These are phyloP conservation scores for Drosophila gaucha DNA, from an alignment of 2,888 invertebrate species.

Conservation along the genomic window DNA sequence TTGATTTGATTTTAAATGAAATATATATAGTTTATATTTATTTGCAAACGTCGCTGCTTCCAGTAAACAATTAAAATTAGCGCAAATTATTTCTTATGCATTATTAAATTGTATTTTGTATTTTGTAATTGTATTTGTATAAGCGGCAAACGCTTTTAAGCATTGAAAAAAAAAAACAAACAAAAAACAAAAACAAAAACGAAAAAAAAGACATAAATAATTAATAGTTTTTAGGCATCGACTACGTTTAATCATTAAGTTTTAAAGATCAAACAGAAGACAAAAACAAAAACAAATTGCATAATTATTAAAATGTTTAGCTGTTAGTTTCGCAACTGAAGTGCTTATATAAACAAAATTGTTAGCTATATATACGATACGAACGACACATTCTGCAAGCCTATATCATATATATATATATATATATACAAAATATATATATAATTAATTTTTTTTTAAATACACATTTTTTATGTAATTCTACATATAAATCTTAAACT, in stretches of 20 bases:
- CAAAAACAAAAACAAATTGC: conserved; percentile 20
- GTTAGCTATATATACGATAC: conserved; percentile 61
- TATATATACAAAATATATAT: not conserved
- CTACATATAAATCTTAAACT: conserved; percentile 51
- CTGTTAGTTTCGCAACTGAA: conserved; percentile 68
- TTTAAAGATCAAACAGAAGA: conserved; percentile 31
- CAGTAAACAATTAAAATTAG: conserved; percentile 69
- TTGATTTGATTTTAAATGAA: not conserved
- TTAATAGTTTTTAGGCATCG: conserved; percentile 37
- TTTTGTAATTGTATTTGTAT: conserved; percentile 38
- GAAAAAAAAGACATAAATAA: conserved; percentile 22
- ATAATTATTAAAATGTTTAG: conserved; percentile 42
- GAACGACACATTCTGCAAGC: conserved; percentile 54
- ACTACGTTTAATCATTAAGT: conserved; percentile 59
- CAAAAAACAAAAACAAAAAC: not conserved
- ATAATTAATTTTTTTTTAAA: conserved; percentile 38
- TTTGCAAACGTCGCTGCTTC: conserved; percentile 67
- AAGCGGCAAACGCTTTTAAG: conserved; percentile 41
- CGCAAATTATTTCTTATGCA: conserved; percentile 69
- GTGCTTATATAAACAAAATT: conserved; percentile 75
- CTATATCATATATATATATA: conserved; percentile 29
- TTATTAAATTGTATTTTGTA: conserved; percentile 38
- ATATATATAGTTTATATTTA: conserved; percentile 12
- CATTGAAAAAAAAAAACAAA: conserved; percentile 16
- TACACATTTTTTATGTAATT: conserved; percentile 46